Percentiles rank a stretch among this genome's conserved stretches.
phyloP scores from a whole-genome alignment of 1,140 invertebrate species.

The Magallana ariakensis region DNA sequence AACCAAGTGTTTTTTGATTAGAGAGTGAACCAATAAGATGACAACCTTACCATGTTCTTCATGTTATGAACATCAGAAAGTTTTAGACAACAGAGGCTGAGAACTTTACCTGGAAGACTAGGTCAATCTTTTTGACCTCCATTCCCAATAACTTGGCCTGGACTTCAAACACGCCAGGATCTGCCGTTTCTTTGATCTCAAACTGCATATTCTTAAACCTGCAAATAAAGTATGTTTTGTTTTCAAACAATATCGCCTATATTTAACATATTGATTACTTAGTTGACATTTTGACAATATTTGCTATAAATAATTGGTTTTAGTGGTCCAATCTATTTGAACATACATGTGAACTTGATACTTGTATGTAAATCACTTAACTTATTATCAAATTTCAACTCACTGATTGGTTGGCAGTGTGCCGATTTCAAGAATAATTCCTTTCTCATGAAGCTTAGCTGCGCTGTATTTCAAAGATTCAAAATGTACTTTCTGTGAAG shows the following conservation, averaged over 20 bases:
- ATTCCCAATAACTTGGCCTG: slow-evolving; percentile 90
- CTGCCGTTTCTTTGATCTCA: slow-evolving; percentile 87
- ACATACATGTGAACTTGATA: too few relatives aligned
- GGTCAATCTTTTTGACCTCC: slow-evolving; percentile 87
- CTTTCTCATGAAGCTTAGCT: slow-evolving; percentile 87
- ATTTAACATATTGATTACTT: too few relatives aligned
- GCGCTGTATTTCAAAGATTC: slow-evolving; percentile 86
- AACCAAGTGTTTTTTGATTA: too few relatives aligned
- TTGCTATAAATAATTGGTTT: too few relatives aligned
- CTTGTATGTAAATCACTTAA: background rate
- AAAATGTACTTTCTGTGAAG: slow-evolving; percentile 45
- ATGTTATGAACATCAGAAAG: too few relatives aligned
- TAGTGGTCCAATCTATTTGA: too few relatives aligned
- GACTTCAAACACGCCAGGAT: slow-evolving; percentile 86
- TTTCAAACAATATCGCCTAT: too few relatives aligned
- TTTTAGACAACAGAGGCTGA: too few relatives aligned
- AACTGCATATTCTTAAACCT: slow-evolving; percentile 89
- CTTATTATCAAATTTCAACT: slow-evolving; percentile 57
- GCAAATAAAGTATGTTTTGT: slow-evolving; percentile 53
- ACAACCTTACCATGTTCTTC: too few relatives aligned
- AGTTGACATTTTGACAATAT: too few relatives aligned
- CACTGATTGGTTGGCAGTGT: slow-evolving; percentile 82
- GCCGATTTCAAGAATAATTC: slow-evolving; percentile 87
- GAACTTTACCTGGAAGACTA: slow-evolving; percentile 83
- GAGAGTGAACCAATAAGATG: too few relatives aligned